Evolutionary conservation across 1,140 invertebrate species (phyloP), one percentile per base, ranked within the genome.

Genomic region (Anastatus disparis): DNA sequence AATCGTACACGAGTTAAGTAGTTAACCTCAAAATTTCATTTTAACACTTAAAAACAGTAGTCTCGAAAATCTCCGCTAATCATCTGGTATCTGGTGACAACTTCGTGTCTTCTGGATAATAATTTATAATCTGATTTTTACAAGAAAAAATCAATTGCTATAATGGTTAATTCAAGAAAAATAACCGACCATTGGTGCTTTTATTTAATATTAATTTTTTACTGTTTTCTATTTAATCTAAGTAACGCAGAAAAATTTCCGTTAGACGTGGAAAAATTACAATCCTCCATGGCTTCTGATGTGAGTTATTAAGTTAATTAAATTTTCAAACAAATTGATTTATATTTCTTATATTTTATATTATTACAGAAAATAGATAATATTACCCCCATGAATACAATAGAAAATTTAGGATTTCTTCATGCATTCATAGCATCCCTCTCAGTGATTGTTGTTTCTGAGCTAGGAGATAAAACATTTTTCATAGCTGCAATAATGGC

Each of bases 401-500:
- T 77, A 24, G 76, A 74, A 10, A 86, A 87, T 77, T 75, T 90
- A 26, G 95, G 93, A 58, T 99, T 99, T 86, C 87, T 96, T 77
- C 95, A 99, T 88, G 97, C 94, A 3, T 98, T 99, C 83, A 80
- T 99, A 46, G 96, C 97, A 48, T 94, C 97, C 0, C 87, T 99
- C 67, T 97, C 95, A 35, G 95, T 99, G 31, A 99, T 99, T 74
- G 89, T 99, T 55, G 96, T 99, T 10, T 99, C 97, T 4, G 98
- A 99, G 87, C 87, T 99, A 31, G 98, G 97, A 0, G 98, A 99
- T 87, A 99, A 99, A 87, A 99, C 98, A n/a, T 99, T 99, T 86
- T 99, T 99, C 86, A 99, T 99, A 78, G 97, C 98, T 44, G 97
- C 97, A 75, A 99, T 99, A 72, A 97, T 99, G 96, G 96, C 98